Conservation (phyloP, 64 coral and sea anemone genomes). For the Orbicella faveolata region DNA sequence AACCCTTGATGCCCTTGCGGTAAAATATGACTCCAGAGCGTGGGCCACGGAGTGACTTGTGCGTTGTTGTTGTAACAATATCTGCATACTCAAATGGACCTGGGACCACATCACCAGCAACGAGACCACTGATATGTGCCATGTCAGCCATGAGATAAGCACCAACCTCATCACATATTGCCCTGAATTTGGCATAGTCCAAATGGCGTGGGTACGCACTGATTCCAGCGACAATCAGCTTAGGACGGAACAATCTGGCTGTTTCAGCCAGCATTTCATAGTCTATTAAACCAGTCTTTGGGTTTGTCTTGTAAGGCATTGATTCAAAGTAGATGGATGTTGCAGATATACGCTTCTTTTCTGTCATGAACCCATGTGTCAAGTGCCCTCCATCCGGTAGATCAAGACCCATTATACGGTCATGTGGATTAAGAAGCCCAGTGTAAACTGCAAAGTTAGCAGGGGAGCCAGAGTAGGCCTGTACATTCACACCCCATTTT, state of each 20-base stretch:
- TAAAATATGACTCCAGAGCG: slow-evolving; percentile 96
- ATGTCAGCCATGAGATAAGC: slow-evolving; percentile 88
- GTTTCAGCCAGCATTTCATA: slow-evolving; percentile 88
- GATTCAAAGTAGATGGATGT: slow-evolving; percentile 99
- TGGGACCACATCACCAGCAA: slow-evolving; percentile 75
- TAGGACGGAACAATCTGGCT: slow-evolving; percentile 90
- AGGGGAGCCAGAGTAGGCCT: slow-evolving; percentile 94
- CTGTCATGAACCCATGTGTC: slow-evolving; percentile 99
- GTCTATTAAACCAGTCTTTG: slow-evolving; percentile 87
- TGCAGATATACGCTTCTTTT: slow-evolving; percentile 97
- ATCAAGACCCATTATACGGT: slow-evolving; percentile 97
- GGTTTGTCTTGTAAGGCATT: slow-evolving; percentile 94
- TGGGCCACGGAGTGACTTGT: slow-evolving; percentile 93
- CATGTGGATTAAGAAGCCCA: slow-evolving; percentile 87
- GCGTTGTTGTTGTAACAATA: slow-evolving; percentile 95
- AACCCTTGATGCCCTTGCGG: slow-evolving; percentile 94
- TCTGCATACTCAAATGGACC: slow-evolving; percentile 93
- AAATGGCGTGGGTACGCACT: slow-evolving; percentile 93
- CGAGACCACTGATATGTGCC: slow-evolving; percentile 95
- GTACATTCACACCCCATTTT: slow-evolving; percentile 99
- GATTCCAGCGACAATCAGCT: slow-evolving; percentile 94
- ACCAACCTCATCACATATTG: slow-evolving; percentile 82
- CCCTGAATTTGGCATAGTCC: slow-evolving; percentile 88
- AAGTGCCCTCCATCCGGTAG: slow-evolving; percentile 96
- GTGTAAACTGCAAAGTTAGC: slow-evolving; percentile 99